Evolutionary conservation across 2,797 vertebrate genomes (phyloP).

Genomic region (Poliocrania exsul): DNA sequence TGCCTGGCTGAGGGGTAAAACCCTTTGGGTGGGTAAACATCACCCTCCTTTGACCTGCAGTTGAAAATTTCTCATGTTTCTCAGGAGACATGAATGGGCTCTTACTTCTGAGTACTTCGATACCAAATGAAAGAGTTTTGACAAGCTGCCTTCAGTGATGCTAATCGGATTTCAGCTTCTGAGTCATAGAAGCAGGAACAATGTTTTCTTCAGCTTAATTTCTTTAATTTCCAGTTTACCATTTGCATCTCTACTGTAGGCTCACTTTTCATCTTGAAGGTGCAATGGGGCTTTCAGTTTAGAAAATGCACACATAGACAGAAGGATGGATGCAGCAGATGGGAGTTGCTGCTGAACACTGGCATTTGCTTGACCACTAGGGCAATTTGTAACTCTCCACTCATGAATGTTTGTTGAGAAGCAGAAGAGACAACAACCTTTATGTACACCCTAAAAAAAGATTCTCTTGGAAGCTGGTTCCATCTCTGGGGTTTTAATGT

Average conservation of each 20-base stretch:
- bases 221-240: background rate
- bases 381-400: background rate
- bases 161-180: background rate
- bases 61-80: background rate
- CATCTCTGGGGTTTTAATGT: background rate
- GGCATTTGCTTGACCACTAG: background rate
- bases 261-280: background rate
- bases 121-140: background rate
- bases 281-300: background rate
- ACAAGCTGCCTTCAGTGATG: background rate
- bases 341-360: background rate
- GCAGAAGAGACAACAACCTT: background rate
- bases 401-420: background rate
- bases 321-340: background rate
- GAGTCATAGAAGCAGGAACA: background rate
- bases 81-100: background rate
- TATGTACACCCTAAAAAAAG: accelerated
- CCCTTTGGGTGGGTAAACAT: background rate
- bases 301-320: background rate
- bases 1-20: background rate
- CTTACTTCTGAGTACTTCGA: background rate
- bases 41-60: background rate
- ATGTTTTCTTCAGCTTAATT: background rate
- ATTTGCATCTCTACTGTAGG: background rate
- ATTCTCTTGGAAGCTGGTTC: background rate